Conservation (phyloP, 2,797 vertebrate genomes). For the Kryptolebias ocellatus region DNA sequence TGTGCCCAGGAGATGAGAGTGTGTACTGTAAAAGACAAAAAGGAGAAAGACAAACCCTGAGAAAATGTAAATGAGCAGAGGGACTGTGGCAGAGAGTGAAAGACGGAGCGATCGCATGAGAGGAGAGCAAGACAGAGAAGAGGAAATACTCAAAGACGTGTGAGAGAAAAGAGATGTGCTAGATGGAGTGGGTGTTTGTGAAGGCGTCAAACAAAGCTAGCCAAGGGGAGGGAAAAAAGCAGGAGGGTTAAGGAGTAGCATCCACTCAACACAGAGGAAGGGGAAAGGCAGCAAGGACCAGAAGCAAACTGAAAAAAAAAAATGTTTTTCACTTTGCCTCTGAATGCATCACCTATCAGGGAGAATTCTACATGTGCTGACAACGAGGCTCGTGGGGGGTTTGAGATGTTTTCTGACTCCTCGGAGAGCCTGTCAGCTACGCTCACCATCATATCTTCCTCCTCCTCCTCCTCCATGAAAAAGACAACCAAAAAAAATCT, state of each 20-base stretch:
- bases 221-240: constrained; percentile 36
- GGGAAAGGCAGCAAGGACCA: constrained; percentile 23
- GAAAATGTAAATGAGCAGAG: constrained; percentile 59
- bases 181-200: constrained; percentile 73
- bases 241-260: constrained; percentile 31
- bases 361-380: constrained; percentile 15
- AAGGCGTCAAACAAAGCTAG: constrained; percentile 76
- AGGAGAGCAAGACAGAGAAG: constrained; percentile 49
- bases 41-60: constrained; percentile 33
- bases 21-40: constrained; percentile 12
- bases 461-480: constrained; percentile 29
- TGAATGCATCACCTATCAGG: constrained; percentile 53
- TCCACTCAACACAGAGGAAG: constrained; percentile 20
- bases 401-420: constrained; percentile 50
- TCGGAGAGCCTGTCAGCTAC: constrained; percentile 63
- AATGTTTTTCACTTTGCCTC: constrained; percentile 12
- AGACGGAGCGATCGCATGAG: constrained; percentile 31
- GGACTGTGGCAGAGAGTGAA: constrained; percentile 30
- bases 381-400: constrained; percentile 29
- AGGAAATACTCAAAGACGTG: constrained; percentile 32
- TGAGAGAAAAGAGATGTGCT: constrained; percentile 31
- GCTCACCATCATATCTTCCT: constrained; percentile 59
- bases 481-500: background rate
- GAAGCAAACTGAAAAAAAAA: constrained; percentile 3
- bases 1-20: constrained; percentile 3